Evolutionary conservation across 2,888 invertebrate species (phyloP).

Genomic region (Lasioglossum morio): DNA sequence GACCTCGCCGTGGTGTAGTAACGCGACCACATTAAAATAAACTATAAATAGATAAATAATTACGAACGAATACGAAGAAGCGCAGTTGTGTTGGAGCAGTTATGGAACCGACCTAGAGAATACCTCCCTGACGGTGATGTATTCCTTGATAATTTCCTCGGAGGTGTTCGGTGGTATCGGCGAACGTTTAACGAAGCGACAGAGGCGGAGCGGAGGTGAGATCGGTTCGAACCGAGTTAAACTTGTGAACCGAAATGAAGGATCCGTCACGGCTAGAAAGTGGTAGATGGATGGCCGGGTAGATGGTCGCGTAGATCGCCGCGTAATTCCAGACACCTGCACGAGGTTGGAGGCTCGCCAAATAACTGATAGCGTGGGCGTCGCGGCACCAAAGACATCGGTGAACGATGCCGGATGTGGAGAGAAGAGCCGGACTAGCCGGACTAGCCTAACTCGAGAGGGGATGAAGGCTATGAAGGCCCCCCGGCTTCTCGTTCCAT

Average conservation of each 20-base stretch:
- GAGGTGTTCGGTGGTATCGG: not conserved
- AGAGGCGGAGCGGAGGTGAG: not conserved
- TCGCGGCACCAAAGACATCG: constrained; percentile 75
- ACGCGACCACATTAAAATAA: no score
- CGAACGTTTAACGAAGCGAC: not conserved
- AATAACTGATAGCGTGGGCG: constrained; percentile 81
- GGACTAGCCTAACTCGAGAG: constrained; percentile 68
- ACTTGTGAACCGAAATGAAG: not conserved
- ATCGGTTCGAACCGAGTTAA: not conserved
- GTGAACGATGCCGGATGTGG: constrained; percentile 64
- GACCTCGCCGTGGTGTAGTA: no score
- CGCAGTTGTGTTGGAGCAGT: not conserved
- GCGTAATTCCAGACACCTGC: constrained; percentile 58
- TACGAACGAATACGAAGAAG: not conserved
- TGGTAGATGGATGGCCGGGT: constrained; percentile 11
- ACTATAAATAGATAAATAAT: no score
- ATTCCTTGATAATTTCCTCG: not conserved
- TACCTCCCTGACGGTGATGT: not conserved
- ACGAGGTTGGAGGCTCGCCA: constrained; percentile 74
- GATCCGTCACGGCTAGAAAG: not conserved
- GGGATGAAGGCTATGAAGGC: constrained; percentile 74
- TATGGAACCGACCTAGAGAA: not conserved
- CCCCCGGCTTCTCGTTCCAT: constrained; percentile 70
- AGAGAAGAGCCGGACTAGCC: constrained; percentile 59
- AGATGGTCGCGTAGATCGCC: constrained; percentile 21